Percentiles rank a stretch among this genome's conserved stretches.
phyloP scores from a whole-genome alignment of 2,888 invertebrate species.

The Balanococcus diminutus region DNA sequence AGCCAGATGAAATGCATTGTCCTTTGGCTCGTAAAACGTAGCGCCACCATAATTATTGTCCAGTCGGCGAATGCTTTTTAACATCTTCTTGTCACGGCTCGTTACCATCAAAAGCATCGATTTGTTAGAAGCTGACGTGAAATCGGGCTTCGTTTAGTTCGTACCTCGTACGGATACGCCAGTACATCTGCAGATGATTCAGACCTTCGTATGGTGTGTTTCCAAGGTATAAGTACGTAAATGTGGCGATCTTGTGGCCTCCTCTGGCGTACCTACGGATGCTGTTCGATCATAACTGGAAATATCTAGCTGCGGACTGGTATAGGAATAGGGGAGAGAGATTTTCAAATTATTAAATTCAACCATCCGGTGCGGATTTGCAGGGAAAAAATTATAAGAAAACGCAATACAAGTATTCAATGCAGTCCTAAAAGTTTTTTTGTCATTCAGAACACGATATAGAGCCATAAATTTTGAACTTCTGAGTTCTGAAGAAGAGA shows the following conservation, averaged over 20 bases:
- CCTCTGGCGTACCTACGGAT: not conserved
- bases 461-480: too few species aligned
- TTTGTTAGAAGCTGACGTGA: not conserved
- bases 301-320: not conserved
- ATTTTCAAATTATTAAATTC: not conserved
- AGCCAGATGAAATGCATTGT: not conserved
- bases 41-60: not conserved
- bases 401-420: not conserved
- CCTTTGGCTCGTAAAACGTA: not conserved
- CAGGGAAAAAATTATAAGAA: not conserved
- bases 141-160: not conserved
- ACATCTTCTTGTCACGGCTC: not conserved
- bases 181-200: not conserved
- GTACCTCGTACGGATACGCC: not conserved
- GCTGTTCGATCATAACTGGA: not conserved
- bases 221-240: too few species aligned
- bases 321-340: not conserved
- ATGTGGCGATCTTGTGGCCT: not conserved
- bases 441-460: too few species aligned
- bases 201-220: not conserved
- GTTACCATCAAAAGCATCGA: constrained; percentile 27
- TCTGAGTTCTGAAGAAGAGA: too few species aligned
- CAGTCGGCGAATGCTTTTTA: not conserved
- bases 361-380: not conserved
- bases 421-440: too few species aligned